Evolutionary conservation across 1,140 invertebrate genomes (phyloP).

Genomic region (Drosophila murphyi): DNA sequence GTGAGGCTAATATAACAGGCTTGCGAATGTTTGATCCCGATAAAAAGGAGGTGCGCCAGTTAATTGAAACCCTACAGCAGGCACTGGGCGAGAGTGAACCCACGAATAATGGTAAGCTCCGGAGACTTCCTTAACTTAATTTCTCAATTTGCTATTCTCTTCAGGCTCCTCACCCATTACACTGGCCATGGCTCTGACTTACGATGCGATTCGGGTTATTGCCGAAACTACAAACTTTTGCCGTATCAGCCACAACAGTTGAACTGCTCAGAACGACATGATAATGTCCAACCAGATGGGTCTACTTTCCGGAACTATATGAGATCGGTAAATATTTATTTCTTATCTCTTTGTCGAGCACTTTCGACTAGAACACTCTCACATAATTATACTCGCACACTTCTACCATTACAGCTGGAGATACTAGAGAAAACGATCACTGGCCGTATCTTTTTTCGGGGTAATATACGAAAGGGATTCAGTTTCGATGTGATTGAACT

Average conservation of each 20-base stretch:
- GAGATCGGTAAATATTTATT: conserved; percentile 65
- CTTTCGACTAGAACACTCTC: too few species aligned
- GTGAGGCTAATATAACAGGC: conserved; percentile 93
- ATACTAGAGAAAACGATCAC: conserved; percentile 87
- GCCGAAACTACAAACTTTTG: conserved; percentile 84
- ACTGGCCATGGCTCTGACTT: conserved; percentile 90
- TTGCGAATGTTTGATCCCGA: conserved; percentile 89
- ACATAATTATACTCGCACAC: neutral
- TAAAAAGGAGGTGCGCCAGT: conserved; percentile 63
- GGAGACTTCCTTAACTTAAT: neutral
- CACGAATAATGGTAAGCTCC: conserved; percentile 38
- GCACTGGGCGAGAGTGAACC: conserved; percentile 64
- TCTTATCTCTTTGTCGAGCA: too few species aligned
- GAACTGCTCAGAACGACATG: conserved; percentile 85
- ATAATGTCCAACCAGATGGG: conserved; percentile 85
- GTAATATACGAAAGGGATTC: conserved; percentile 92
- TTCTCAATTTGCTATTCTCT: neutral
- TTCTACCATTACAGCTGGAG: conserved; percentile 51
- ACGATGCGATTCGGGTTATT: conserved; percentile 91
- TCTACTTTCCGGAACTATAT: conserved; percentile 94
- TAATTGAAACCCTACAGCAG: conserved; percentile 61
- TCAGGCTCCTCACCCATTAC: conserved; percentile 83
- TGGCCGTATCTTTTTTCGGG: conserved; percentile 92
- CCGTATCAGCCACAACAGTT: conserved; percentile 67
- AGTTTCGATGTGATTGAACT: conserved; percentile 92